Conservation (phyloP, 2,797 vertebrate species). For the Centropyge bicolor region DNA sequence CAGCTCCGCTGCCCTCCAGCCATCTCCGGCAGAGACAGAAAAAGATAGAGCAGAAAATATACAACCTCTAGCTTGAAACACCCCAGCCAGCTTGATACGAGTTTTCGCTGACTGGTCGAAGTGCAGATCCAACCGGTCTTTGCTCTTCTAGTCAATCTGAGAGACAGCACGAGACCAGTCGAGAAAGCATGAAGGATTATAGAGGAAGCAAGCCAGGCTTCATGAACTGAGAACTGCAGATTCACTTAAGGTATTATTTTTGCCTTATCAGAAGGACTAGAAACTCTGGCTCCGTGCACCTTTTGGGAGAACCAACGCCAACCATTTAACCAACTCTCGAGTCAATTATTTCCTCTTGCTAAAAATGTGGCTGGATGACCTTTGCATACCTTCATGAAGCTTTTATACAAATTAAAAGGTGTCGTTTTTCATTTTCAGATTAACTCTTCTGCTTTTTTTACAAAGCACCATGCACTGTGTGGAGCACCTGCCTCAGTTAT, state of each 20-base stretch:
- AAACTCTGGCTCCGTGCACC: slow-evolving; percentile 38
- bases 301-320: slow-evolving; percentile 30
- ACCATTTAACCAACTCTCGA: neutral
- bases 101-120: slow-evolving; percentile 69
- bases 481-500: neutral
- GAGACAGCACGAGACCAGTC: slow-evolving; percentile 34
- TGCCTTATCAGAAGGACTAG: slow-evolving; percentile 43
- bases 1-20: slow-evolving; percentile 27
- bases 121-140: slow-evolving; percentile 32
- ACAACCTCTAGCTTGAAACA: slow-evolving; percentile 49
- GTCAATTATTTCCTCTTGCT: neutral
- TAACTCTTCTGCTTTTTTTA: neutral
- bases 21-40: slow-evolving; percentile 11
- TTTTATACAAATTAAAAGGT: neutral
- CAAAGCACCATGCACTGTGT: neutral
- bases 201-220: slow-evolving; percentile 56
- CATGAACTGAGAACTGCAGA: slow-evolving; percentile 52
- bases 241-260: slow-evolving; percentile 68
- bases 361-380: neutral
- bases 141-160: slow-evolving; percentile 46
- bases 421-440: neutral
- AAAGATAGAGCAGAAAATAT: slow-evolving; percentile 41
- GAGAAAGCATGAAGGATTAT: slow-evolving; percentile 61
- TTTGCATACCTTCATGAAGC: neutral
- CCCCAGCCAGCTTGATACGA: slow-evolving; percentile 20